Percentiles rank a stretch among this genome's conserved stretches.
phyloP scores from a whole-genome alignment of 2,888 invertebrate genomes.

The Proisotoma minuta region DNA sequence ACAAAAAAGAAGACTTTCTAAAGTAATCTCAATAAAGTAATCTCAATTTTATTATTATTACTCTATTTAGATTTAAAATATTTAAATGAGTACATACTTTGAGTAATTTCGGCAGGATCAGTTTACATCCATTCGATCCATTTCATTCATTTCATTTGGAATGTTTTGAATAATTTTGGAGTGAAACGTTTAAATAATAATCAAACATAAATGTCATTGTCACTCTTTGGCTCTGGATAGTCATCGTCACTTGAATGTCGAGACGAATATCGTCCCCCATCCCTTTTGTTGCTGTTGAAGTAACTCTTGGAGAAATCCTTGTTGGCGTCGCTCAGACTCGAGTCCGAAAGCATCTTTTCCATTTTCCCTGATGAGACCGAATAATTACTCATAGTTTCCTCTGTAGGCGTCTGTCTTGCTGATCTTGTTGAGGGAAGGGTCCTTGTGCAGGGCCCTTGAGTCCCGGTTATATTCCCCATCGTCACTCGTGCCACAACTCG shows the following conservation, averaged over 20 bases:
- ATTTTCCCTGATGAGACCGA: constrained; percentile 28
- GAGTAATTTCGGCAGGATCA: no score
- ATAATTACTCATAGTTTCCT: constrained; percentile 22
- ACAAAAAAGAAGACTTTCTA: no score
- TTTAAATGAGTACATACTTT: no score
- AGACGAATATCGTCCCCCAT: constrained; percentile 34
- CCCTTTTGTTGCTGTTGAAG: constrained; percentile 31
- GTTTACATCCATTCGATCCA: no score
- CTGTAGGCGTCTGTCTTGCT: constrained; percentile 7
- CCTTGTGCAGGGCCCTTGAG: constrained; percentile 25
- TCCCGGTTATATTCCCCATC: constrained; percentile 4
- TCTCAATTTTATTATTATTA: no score
- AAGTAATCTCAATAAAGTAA: no score
- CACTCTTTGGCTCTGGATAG: constrained; percentile 38
- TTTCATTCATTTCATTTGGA: no score
- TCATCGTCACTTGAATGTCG: constrained; percentile 44
- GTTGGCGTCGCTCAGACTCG: constrained; percentile 66
- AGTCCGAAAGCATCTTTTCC: constrained; percentile 59
- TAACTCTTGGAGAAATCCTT: constrained; percentile 43
- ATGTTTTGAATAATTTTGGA: constrained; percentile 82
- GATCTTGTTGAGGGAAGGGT: constrained; percentile 33
- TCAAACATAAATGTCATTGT: constrained; percentile 25
- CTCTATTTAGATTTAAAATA: no score
- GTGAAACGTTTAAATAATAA: constrained; percentile 73
- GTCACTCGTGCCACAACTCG: constrained; percentile 11